Base-by-base conservation (phyloP, 2,113 vertebrate genomes). In the Manacus vitellinus region DNA sequence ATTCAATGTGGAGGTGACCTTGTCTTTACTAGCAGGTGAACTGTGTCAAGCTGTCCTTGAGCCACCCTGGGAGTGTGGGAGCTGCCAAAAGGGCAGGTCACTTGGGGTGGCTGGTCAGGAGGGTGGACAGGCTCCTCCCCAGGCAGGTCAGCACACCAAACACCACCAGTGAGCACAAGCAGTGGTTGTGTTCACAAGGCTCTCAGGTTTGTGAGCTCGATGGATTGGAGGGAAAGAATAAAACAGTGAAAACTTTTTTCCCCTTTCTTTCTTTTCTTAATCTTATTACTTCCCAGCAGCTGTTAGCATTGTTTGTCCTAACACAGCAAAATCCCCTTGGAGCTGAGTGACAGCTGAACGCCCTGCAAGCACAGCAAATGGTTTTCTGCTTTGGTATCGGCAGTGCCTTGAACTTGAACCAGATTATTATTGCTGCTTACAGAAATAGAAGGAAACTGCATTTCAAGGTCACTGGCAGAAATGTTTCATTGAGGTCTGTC, bases 321-420 rank as follows among this genome's bases (percentile, higher is more conserved):
- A 21, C 61, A 23, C 52, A 65, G 55, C 63, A 52, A 41, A 35
- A 56, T 66, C 19, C 37, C 58, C 39, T 80, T 59, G 73, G 81
- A 49, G 76, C 51, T 74, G 94, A 77, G 2, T 70, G 90, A 22
- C 87, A 81, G 88, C 75, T 33, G 84, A 74, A 30, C 4, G 3
- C 13, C 0, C 47, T 55, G 91, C 46, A 31, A 92, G 35, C 89
- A 62, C 94, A 92, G 93, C 49, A 91, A 72, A 88, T 72, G 62
- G 70, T 22, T 65, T 70, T 97, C 61, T 92, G 68, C 85, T 93
- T 74, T 56, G 82, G 62, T 85, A 49, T 56, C 55, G 58, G 59
- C 94, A 94, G 85, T 68, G 6, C 62, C 93, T 92, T 97, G 95
- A 96, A 81, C 85, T 52, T n/a, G 33, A 67, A 97, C 93, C 95